Percentiles rank a stretch among this genome's conserved stretches.
Evolutionary conservation across 2,888 invertebrate species (phyloP).

Genomic region (Acholoe squamosa): DNA sequence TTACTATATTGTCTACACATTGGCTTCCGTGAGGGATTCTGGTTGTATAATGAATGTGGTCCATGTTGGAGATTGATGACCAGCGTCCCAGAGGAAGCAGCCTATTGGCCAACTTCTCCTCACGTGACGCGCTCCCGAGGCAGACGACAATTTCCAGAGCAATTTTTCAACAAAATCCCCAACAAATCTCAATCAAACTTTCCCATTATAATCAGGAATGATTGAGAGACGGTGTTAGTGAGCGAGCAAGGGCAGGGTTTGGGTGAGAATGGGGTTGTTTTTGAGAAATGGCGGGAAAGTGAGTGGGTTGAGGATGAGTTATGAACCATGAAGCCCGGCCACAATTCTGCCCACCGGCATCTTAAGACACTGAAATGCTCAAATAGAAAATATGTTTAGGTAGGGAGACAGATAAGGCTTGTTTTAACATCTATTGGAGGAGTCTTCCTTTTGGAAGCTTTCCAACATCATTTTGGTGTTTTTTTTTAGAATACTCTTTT

Average conservation of each 20-base stretch:
- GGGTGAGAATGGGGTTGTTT: neutral
- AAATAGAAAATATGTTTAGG: neutral
- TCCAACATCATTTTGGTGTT: no score
- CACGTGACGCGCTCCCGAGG: neutral
- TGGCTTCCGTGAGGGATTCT: neutral
- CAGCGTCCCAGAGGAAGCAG: neutral
- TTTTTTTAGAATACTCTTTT: no score
- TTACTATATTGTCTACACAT: neutral
- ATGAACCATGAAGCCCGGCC: neutral
- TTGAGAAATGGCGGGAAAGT: conserved; percentile 22
- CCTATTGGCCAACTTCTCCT: neutral
- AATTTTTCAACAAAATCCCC: neutral
- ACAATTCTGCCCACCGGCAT: neutral
- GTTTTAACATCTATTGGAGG: neutral
- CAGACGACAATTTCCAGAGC: conserved; percentile 7
- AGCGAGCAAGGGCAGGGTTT: neutral
- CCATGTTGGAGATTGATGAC: neutral
- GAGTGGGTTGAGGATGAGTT: conserved; percentile 18
- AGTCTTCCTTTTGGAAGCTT: neutral
- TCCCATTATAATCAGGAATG: conserved; percentile 1
- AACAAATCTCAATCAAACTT: neutral
- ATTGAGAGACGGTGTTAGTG: neutral
- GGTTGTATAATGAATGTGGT: neutral
- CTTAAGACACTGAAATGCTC: neutral
- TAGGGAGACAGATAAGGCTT: neutral